Evolutionary conservation across 1,140 invertebrate species (phyloP), one percentile per base, ranked within the genome.

Genomic region (Gonatopus flavifemur): DNA sequence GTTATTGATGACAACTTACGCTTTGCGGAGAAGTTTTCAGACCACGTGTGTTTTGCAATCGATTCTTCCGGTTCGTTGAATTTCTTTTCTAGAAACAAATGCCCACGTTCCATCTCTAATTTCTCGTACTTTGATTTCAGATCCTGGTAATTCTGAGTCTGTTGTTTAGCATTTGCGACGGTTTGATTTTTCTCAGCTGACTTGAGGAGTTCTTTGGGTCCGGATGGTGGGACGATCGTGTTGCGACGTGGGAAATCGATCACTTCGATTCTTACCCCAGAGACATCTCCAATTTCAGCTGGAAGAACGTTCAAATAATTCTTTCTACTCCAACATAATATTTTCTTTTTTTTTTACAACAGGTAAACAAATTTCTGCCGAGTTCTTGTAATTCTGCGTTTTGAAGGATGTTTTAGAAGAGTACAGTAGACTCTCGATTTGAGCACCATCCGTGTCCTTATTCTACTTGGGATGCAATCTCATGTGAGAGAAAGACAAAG

Each of bases 171-270:
- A 35, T 20, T 51, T 9, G 53, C 33, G 32, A 42, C n/a, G 2
- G 22, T 32, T 19, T 45, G 15, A 31, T 47, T 48, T 0, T 55
- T 49, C 15, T 55, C 30, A 18, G 52, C 32, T 41, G 67, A 62
- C 38, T 45, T 49, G 42, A 69, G 57, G 8, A 74, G 55, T 63
- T 77, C 62, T 56, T 80, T 66, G 28, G 71, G 43, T 10, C 24
- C 58, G 18, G 49, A 53, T 19, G 76, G 71, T 31, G 76, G 70
- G 35, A 51, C 32, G 38, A 55, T 51, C 13, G 52, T 55, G 36
- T 55, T 50, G 13, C 38, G 43, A 30, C 49, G 51, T 30, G 41
- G 38, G 22, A 45, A 30, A 33, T 45, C 48, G 36, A 16, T 15
- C 35, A 33, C 22, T 21, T 45, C 38, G 19, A 4, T 18, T 47